Evolutionary conservation across 2,797 vertebrate genomes (phyloP).

Genomic region (Esox masquinongy): DNA sequence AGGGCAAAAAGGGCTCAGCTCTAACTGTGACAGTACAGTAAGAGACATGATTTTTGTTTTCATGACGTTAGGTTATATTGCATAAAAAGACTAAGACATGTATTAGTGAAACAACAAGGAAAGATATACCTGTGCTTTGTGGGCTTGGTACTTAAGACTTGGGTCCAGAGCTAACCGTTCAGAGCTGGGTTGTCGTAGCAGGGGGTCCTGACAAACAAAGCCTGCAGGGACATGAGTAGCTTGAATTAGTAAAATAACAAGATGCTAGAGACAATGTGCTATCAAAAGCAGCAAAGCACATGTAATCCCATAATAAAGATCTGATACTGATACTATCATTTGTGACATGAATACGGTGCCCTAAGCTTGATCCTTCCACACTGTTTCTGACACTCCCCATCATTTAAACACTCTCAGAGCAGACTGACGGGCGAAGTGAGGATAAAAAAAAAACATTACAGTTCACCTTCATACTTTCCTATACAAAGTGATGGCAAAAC

Average conservation of each 20-base stretch:
- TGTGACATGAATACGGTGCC: background rate
- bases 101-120: background rate
- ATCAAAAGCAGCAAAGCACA: conserved; percentile 8
- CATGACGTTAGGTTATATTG: background rate
- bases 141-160: conserved; percentile 68
- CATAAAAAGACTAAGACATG: too few species aligned
- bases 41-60: conserved; percentile 15
- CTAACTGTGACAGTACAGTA: conserved; percentile 34
- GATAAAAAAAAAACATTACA: conserved; percentile 21
- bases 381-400: background rate
- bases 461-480: conserved; percentile 26
- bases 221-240: conserved; percentile 66
- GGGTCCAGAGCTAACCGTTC: conserved; percentile 75
- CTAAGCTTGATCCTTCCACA: background rate
- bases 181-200: conserved; percentile 68
- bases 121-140: conserved; percentile 80
- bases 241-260: conserved; percentile 4
- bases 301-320: conserved; percentile 2
- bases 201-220: conserved; percentile 89
- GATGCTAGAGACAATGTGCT: background rate
- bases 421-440: conserved; percentile 24
- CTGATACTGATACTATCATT: background rate
- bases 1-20: conserved; percentile 47
- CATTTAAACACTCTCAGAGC: conserved; percentile 8
- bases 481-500: background rate